These are phyloP conservation scores for Nycticorax nycticorax DNA, from an alignment of 2,113 vertebrate genomes.

Conservation along the genomic window DNA sequence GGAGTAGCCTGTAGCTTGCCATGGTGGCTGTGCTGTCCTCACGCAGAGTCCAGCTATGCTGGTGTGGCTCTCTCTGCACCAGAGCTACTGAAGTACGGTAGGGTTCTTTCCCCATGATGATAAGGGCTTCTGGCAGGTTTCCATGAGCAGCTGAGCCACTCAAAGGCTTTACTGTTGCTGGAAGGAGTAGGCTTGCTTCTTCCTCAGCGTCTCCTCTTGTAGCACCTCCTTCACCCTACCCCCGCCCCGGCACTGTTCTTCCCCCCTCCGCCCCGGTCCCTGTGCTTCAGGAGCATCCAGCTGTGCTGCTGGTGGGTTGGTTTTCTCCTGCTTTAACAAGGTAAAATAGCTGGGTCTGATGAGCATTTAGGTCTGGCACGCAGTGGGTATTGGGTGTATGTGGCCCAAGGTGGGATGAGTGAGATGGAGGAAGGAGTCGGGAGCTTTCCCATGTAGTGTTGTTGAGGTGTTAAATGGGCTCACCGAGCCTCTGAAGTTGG, in stretches of 20 bases:
- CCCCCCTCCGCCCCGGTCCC: too few relatives aligned
- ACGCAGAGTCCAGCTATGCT: background rate
- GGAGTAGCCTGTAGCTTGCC: background rate
- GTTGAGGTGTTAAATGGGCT: background rate
- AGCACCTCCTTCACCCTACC: background rate
- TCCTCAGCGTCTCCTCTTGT: background rate
- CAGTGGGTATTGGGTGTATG: rapidly evolving
- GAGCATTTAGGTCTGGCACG: background rate
- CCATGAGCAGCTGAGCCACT: background rate
- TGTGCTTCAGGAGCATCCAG: background rate
- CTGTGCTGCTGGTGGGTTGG: rapidly evolving
- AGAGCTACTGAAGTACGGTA: background rate
- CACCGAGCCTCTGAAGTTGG: background rate
- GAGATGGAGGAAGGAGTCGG: background rate
- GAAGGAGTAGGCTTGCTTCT: background rate
- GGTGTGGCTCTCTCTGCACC: background rate
- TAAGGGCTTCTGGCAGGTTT: conserved; percentile 26
- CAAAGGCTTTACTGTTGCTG: background rate
- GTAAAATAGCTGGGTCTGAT: background rate
- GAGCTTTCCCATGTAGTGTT: background rate
- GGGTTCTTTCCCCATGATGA: background rate
- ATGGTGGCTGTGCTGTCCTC: background rate
- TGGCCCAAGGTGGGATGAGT: background rate
- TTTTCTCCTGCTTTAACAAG: background rate
- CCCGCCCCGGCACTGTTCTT: background rate